phyloP scores from a whole-genome alignment of 2,888 invertebrate species.

The Athetis lepigone region DNA sequence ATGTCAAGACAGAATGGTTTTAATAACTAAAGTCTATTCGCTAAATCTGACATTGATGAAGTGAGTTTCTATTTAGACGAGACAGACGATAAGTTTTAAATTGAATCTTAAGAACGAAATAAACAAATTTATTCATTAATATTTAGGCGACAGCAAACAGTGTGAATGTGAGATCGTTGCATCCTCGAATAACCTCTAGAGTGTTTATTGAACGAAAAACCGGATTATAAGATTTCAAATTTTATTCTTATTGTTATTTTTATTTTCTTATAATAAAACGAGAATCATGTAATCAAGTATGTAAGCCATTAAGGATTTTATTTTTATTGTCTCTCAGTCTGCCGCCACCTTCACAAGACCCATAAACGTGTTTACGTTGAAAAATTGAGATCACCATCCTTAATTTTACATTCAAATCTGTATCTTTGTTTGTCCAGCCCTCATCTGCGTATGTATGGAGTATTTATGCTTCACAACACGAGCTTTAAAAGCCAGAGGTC shows the following conservation, averaged over 20 bases:
- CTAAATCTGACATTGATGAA: slow-evolving; percentile 48
- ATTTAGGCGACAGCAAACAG: slow-evolving; percentile 6
- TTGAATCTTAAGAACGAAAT: slow-evolving; percentile 27
- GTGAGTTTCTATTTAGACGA: slow-evolving; percentile 35
- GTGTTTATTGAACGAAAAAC: slow-evolving; percentile 5
- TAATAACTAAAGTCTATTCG: slow-evolving; percentile 29
- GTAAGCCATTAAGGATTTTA: slow-evolving; percentile 34
- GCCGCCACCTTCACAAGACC: slow-evolving; percentile 62
- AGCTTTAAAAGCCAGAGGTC: slow-evolving; percentile 83
- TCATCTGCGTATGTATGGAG: slow-evolving; percentile 86
- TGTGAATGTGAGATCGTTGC: slow-evolving; percentile 9
- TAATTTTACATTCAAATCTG: slow-evolving; percentile 86
- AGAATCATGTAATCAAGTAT: slow-evolving; percentile 36
- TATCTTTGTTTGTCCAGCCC: slow-evolving; percentile 84
- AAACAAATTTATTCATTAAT: slow-evolving; percentile 18
- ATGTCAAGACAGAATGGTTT: slow-evolving; percentile 35
- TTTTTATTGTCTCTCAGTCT: slow-evolving; percentile 56
- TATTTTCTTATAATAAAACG: slow-evolving; percentile 29
- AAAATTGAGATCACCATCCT: slow-evolving; percentile 81
- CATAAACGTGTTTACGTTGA: slow-evolving; percentile 78
- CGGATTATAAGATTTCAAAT: slow-evolving; percentile 21
- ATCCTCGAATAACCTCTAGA: slow-evolving; percentile 14
- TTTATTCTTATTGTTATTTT: slow-evolving; percentile 26
- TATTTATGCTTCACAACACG: slow-evolving; percentile 77
- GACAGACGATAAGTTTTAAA: slow-evolving; percentile 16